Evolutionary conservation across 2,113 vertebrate genomes (phyloP).

Genomic region (Lepus americanus): DNA sequence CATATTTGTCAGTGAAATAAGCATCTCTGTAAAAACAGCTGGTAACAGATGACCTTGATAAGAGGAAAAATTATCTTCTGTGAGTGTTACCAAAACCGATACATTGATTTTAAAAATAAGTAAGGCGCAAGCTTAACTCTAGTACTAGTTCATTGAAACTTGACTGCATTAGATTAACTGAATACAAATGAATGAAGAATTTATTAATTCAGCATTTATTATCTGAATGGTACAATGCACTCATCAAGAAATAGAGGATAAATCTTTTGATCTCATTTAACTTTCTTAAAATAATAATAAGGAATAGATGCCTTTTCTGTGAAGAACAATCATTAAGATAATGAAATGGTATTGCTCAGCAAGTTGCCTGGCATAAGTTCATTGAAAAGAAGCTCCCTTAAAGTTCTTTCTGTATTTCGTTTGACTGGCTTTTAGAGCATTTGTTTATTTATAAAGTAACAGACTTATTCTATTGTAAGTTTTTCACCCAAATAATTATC

Average conservation of each 20-base stretch:
- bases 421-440: conserved; percentile 44
- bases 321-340: conserved; percentile 78
- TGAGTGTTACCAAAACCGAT: conserved; percentile 74
- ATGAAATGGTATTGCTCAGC: conserved; percentile 78
- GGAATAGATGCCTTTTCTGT: conserved; percentile 71
- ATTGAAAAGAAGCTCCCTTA: conserved; percentile 64
- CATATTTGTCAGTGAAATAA: conserved; percentile 58
- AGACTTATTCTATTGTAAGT: neutral
- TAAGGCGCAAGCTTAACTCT: conserved; percentile 71
- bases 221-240: conserved; percentile 70
- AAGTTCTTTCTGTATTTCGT: conserved; percentile 68
- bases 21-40: neutral
- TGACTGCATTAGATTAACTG: conserved; percentile 73
- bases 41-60: conserved; percentile 76
- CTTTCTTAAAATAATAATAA: conserved; percentile 78
- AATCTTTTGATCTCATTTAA: conserved; percentile 84
- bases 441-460: neutral
- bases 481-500: neutral
- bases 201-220: conserved; percentile 79
- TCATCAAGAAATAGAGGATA: conserved; percentile 77
- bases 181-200: conserved; percentile 81
- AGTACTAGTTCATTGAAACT: conserved; percentile 74
- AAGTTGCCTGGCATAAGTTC: conserved; percentile 77
- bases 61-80: conserved; percentile 77
- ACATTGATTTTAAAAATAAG: conserved; percentile 66